These are phyloP conservation scores for Edolisoma coerulescens DNA, from an alignment of 2,113 vertebrate genomes.

Conservation along the genomic window DNA sequence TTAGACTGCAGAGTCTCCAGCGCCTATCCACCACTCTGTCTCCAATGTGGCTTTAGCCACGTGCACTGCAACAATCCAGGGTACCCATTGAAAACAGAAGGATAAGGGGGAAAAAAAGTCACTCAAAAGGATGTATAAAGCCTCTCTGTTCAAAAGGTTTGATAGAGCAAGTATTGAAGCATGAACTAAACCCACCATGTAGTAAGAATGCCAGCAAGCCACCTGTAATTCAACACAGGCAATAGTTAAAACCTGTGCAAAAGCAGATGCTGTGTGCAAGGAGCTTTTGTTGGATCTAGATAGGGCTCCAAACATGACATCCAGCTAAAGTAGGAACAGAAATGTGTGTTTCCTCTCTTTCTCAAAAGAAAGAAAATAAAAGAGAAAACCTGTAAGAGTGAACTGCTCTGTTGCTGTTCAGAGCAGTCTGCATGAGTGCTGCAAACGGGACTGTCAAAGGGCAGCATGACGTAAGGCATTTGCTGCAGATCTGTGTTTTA, in stretches of 20 bases:
- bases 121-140: neutral
- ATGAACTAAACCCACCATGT: neutral
- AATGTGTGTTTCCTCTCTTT: rapidly evolving
- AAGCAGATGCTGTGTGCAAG: neutral
- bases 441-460: neutral
- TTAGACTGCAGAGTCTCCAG: no score
- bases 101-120: rapidly evolving
- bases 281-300: neutral
- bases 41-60: no score
- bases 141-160: neutral
- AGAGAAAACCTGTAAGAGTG: neutral
- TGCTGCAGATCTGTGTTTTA: neutral
- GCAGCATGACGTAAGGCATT: neutral
- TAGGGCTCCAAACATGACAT: neutral
- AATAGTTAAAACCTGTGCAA: neutral
- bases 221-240: neutral
- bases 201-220: neutral
- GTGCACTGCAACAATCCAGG: no score
- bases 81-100: neutral
- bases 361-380: no score
- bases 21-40: no score
- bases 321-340: neutral
- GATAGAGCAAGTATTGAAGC: neutral
- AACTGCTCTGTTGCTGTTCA: neutral
- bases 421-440: neutral